Evolutionary conservation across 1,140 invertebrate species (phyloP).

Genomic region (Leptinotarsa lineolata): DNA sequence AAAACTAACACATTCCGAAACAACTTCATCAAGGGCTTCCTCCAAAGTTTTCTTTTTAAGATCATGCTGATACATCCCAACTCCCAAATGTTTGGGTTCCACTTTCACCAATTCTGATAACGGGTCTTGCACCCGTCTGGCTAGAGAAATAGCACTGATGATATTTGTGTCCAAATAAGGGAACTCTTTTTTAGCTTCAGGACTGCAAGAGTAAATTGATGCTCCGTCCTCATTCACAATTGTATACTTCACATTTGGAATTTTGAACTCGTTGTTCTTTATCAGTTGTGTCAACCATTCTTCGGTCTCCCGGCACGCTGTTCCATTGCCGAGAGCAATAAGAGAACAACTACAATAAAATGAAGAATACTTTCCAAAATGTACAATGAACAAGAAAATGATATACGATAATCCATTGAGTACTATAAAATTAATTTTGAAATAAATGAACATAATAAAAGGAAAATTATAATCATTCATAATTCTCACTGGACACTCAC

Average conservation of each 20-base stretch:
- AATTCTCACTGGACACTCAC: slow-evolving; percentile 33
- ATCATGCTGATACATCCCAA: slow-evolving; percentile 93
- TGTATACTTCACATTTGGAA: slow-evolving; percentile 69
- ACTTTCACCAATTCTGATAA: slow-evolving; percentile 90
- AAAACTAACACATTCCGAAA: slow-evolving; percentile 86
- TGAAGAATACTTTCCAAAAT: not conserved
- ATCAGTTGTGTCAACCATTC: slow-evolving; percentile 71
- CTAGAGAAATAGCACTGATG: slow-evolving; percentile 85
- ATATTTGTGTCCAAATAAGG: slow-evolving; percentile 79
- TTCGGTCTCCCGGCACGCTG: slow-evolving; percentile 85
- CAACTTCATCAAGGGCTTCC: slow-evolving; percentile 72
- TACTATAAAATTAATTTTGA: too few species aligned
- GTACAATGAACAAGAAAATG: too few species aligned
- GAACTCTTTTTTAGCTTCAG: slow-evolving; percentile 82
- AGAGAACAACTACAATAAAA: slow-evolving; percentile 63
- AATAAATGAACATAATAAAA: too few species aligned
- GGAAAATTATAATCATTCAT: not conserved
- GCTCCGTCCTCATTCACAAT: slow-evolving; percentile 89
- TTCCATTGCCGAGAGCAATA: slow-evolving; percentile 87
- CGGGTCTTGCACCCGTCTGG: slow-evolving; percentile 84
- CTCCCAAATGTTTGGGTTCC: slow-evolving; percentile 87
- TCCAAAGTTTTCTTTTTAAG: slow-evolving; percentile 76
- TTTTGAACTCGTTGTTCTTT: slow-evolving; percentile 59
- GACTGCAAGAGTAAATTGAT: slow-evolving; percentile 87
- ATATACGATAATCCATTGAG: too few species aligned